A percentile compares a stretch with the other conserved stretches of the same genome.
phyloP scores from a whole-genome alignment of 2,888 invertebrate species.

The Helleia helle region DNA sequence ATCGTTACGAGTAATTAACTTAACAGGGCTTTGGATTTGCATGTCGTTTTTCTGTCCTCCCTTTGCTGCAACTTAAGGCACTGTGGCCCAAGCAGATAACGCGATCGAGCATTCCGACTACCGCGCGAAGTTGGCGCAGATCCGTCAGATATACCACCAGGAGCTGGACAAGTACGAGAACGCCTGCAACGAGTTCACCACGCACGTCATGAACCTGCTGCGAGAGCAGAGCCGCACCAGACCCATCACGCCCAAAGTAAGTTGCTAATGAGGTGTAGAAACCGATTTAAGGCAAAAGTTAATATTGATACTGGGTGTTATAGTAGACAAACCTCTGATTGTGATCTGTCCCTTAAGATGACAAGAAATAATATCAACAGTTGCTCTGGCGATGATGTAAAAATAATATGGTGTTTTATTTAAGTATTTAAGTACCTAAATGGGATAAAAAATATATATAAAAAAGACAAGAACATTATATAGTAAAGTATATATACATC shows the following conservation, averaged over 20 bases:
- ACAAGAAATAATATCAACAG: too few relatives aligned
- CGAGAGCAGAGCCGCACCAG: conserved; percentile 97
- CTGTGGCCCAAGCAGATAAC: conserved; percentile 88
- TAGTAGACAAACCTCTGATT: too few relatives aligned
- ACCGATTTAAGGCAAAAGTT: too few relatives aligned
- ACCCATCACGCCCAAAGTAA: conserved; percentile 94
- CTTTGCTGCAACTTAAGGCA: conserved; percentile 63
- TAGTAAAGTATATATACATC: too few relatives aligned
- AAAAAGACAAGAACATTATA: too few relatives aligned
- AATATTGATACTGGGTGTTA: background rate
- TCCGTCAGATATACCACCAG: conserved; percentile 98
- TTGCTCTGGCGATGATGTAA: too few relatives aligned
- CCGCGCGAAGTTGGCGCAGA: conserved; percentile 98
- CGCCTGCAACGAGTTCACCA: conserved; percentile 99
- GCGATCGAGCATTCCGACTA: conserved; percentile 99
- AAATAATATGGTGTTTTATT: too few relatives aligned
- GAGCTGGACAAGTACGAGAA: conserved; percentile 99
- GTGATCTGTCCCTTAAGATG: too few relatives aligned
- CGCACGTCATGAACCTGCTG: conserved; percentile 99
- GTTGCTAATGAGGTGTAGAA: background rate
- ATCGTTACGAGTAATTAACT: conserved; percentile 3
- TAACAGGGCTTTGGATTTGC: conserved; percentile 25
- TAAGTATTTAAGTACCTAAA: too few relatives aligned
- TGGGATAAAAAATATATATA: too few relatives aligned
- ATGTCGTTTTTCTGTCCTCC: conserved; percentile 40